phyloP scores from a whole-genome alignment of 2,113 vertebrate species.

The Chloropsis hardwickii region DNA sequence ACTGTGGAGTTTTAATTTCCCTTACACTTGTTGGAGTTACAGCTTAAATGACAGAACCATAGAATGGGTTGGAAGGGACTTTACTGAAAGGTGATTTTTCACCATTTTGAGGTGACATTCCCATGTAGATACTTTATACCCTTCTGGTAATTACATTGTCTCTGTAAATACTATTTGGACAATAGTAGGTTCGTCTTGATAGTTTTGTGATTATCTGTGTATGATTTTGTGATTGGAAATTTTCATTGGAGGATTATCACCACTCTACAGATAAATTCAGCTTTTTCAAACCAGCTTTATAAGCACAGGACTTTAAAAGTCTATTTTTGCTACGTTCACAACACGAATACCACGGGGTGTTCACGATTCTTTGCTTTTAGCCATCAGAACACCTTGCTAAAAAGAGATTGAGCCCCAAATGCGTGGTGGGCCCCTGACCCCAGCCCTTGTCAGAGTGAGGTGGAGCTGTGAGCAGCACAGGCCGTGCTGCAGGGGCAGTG shows the following conservation, averaged over 20 bases:
- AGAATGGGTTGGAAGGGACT: background rate
- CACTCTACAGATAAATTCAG: background rate
- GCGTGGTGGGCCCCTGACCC: background rate
- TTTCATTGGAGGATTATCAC: background rate
- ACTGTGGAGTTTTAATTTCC: background rate
- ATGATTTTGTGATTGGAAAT: background rate
- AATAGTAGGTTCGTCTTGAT: background rate
- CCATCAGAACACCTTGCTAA: background rate
- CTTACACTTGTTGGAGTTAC: background rate
- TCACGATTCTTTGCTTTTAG: background rate
- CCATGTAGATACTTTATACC: accelerated
- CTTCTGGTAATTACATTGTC: background rate
- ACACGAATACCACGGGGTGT: accelerated
- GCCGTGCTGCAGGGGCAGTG: background rate
- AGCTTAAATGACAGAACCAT: background rate
- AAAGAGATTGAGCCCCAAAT: background rate
- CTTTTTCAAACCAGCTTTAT: background rate
- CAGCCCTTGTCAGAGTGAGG: background rate
- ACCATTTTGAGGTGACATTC: background rate
- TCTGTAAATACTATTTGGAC: background rate
- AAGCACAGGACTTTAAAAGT: background rate
- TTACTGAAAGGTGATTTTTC: background rate
- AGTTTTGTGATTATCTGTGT: background rate
- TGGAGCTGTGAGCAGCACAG: background rate
- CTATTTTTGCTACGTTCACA: accelerated